Evolutionary conservation across 1,140 invertebrate species (phyloP), one percentile per base, ranked within the genome.

Genomic region (Tenebrio molitor): DNA sequence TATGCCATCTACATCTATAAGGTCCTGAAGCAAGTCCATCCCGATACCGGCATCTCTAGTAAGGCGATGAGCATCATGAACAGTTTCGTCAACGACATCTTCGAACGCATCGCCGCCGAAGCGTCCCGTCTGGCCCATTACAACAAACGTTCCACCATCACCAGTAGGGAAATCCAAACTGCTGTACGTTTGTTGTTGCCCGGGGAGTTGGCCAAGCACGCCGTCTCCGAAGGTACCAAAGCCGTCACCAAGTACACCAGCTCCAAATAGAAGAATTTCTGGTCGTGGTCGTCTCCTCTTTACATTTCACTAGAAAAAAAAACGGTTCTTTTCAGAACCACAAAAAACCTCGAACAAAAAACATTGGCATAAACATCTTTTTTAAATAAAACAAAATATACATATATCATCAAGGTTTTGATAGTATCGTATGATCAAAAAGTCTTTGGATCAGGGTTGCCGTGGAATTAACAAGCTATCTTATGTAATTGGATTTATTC

Each of bases 1-100:
- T 93, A 91, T 84, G 86, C 87, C 0, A 89, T 90, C 64, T 92
- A 92, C 81, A 90, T 90, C 72, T 89, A 89, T 6, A 92, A 91
- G 77, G 85, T 93, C 10, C 77, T 93, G 77, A 90, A 91, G 76
- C 89, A 91, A 79, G 90, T 91, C 5, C 89, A 91, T 80, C 89
- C 89, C 1, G 83, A 91, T 77, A 91, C 88, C 69, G 89, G 90
- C 23, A 88, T 92, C 34, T 91, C 89, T 8, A 84, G 82, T 39
- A 88, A 89, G 78, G 87, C 87, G 0, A 89, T 88, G 87, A 87
- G 83, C 19, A 88, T 89, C 77, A 88, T 89, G 86, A 84, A 84
- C 74, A 82, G 77, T 25, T 83, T 79, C 69, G 80, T 82, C 12
- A 87, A 87, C 76, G 89, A 91, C 76, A 89, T 92, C 63, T 91